Percentiles rank a stretch among this genome's conserved stretches.
Conservation (phyloP, 2,113 vertebrate species). For the Struthio camelus region DNA sequence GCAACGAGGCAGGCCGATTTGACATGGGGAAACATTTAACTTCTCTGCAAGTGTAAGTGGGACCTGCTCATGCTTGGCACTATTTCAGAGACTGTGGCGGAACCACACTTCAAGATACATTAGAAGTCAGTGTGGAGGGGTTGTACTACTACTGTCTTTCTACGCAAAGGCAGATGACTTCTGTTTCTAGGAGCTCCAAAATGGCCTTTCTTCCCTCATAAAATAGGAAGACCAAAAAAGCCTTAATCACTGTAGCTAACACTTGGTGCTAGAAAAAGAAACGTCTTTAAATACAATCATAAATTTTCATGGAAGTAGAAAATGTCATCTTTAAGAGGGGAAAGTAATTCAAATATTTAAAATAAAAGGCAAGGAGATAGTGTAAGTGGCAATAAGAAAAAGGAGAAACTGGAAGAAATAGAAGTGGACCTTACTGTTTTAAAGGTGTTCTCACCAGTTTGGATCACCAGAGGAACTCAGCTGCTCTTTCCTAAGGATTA, state of each 20-base stretch:
- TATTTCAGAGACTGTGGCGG: neutral
- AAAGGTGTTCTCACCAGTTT: neutral
- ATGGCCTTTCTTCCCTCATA: neutral
- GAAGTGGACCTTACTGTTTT: neutral
- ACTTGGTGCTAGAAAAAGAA: neutral
- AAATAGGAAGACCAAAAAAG: neutral
- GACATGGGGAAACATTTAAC: neutral
- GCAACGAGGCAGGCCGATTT: fast-evolving
- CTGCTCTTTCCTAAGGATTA: neutral
- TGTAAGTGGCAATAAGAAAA: neutral
- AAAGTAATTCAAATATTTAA: neutral
- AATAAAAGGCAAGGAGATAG: neutral
- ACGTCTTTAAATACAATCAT: neutral
- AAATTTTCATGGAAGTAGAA: neutral
- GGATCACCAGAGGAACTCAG: neutral
- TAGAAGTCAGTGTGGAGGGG: neutral
- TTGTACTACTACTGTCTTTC: neutral
- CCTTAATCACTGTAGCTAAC: neutral
- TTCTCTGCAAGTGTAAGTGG: neutral
- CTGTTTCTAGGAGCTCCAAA: neutral
- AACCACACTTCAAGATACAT: neutral
- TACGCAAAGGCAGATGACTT: neutral
- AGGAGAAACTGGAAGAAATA: neutral
- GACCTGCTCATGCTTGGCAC: neutral
- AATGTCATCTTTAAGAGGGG: neutral